phyloP scores from a whole-genome alignment of 2,113 vertebrate species.

The Pseudolaguvia tuberculata region DNA sequence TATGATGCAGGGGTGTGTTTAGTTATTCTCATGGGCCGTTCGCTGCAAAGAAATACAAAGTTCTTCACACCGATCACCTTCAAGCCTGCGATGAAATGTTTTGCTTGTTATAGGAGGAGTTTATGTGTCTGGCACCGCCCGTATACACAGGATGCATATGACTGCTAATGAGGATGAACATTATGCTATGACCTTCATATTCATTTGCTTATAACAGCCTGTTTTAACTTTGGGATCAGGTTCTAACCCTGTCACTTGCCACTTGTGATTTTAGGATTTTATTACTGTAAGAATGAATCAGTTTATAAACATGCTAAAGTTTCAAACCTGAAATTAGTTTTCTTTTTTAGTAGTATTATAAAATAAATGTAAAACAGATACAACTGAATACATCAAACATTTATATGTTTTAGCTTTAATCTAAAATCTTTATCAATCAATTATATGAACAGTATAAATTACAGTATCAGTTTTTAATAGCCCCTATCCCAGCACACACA shows the following conservation, averaged over 20 bases:
- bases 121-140: neutral
- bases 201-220: neutral
- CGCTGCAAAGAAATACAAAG: neutral
- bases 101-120: neutral
- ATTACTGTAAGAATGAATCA: no score
- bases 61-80: neutral
- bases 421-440: neutral
- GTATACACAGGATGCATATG: no score
- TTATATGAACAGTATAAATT: neutral
- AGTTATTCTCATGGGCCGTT: neutral
- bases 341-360: no score
- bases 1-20: neutral
- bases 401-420: neutral
- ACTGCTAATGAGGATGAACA: neutral
- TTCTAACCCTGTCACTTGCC: neutral
- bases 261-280: no score
- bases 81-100: neutral
- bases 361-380: no score
- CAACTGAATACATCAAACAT: no score
- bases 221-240: neutral
- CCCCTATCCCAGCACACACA: no score
- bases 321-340: neutral
- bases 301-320: no score
- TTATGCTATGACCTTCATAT: neutral
- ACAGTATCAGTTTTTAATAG: neutral